Percentiles rank a stretch among this genome's conserved stretches.
Evolutionary conservation across 2,113 vertebrate species (phyloP).

Genomic region (Lepisosteus oculatus): DNA sequence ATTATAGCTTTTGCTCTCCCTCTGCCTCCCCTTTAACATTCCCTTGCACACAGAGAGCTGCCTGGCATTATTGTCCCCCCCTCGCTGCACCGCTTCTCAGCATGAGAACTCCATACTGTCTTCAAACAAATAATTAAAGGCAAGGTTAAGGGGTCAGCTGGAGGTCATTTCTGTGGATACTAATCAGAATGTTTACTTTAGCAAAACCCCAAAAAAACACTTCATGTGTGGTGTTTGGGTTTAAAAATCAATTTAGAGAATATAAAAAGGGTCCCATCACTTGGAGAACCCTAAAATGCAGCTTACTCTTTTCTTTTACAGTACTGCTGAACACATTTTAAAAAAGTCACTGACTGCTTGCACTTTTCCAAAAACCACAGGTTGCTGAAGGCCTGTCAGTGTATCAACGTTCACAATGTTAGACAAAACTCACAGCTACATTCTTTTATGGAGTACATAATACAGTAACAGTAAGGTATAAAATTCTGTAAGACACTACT

Average conservation of each 20-base stretch:
- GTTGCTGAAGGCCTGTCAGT: constrained; percentile 7
- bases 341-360: neutral
- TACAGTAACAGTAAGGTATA: constrained; percentile 30
- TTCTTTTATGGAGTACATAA: constrained; percentile 24
- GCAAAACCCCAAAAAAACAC: constrained; percentile 29
- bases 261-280: constrained; percentile 18
- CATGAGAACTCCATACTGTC: constrained; percentile 95
- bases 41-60: constrained; percentile 54
- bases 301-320: neutral
- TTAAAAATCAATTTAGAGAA: constrained; percentile 36
- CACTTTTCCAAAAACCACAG: neutral
- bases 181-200: constrained; percentile 91
- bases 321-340: neutral
- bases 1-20: constrained; percentile 73
- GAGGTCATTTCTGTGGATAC: constrained; percentile 96
- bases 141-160: constrained; percentile 90
- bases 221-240: constrained; percentile 43
- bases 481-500: too few relatives aligned
- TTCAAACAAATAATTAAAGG: constrained; percentile 99
- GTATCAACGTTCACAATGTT: constrained; percentile 19
- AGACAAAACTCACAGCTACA: constrained; percentile 32
- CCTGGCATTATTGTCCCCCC: constrained; percentile 74
- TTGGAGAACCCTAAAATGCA: constrained; percentile 3
- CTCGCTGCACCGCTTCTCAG: constrained; percentile 77
- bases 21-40: constrained; percentile 59